Percentiles rank a stretch among this genome's conserved stretches.
These are phyloP conservation scores for human DNA, from an alignment of 2,113 vertebrate species.

Conservation along the genomic window DNA sequence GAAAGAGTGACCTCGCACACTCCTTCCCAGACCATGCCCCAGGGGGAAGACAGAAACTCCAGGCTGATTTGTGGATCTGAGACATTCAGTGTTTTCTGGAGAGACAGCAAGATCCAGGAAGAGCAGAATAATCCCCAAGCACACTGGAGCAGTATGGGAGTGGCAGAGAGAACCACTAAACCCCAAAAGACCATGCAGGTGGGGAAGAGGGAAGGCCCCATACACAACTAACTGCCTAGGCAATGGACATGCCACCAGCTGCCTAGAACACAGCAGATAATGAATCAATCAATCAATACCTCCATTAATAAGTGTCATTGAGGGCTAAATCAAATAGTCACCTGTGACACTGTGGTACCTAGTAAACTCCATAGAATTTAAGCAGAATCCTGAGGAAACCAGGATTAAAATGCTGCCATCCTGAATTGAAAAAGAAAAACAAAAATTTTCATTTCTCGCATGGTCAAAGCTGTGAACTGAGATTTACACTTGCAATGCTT, in stretches of 20 bases:
- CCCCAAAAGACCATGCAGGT: not conserved
- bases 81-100: not conserved
- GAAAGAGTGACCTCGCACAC: rapidly evolving
- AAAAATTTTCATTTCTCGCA: not conserved
- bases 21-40: not conserved
- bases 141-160: not conserved
- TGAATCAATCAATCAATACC: not conserved
- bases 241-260: no score
- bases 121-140: not conserved
- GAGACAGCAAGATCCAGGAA: not conserved
- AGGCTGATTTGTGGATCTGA: no score
- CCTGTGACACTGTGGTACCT: not conserved
- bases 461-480: not conserved
- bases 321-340: not conserved
- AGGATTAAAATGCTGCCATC: not conserved
- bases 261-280: not conserved
- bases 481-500: not conserved
- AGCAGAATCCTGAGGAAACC: not conserved
- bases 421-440: not conserved
- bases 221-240: rapidly evolving
- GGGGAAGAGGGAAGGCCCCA: not conserved
- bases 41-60: not conserved
- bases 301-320: no score
- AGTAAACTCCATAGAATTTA: not conserved
- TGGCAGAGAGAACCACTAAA: not conserved